Evolutionary conservation across 2,113 vertebrate genomes (phyloP).

Genomic region (Sigmodon hispidus): DNA sequence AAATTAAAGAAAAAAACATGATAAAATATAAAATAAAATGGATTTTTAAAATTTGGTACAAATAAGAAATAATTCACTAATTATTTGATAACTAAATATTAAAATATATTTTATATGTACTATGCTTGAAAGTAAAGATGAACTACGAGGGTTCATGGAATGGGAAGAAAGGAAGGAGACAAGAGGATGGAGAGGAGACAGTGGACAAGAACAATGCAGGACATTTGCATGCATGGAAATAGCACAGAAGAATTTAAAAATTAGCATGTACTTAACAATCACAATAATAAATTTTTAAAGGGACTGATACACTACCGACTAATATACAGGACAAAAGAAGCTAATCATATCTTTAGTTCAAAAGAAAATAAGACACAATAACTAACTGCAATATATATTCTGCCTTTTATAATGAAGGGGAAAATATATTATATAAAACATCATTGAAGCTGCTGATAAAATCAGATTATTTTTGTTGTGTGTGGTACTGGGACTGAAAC

Average conservation of each 20-base stretch:
- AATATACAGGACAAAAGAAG: not conserved
- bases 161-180: not conserved
- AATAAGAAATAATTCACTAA: not conserved
- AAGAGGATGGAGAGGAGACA: not conserved
- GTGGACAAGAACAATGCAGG: not conserved
- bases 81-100: not conserved
- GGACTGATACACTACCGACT: too few relatives aligned
- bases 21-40: not conserved
- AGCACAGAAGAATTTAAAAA: not conserved
- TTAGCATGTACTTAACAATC: not conserved
- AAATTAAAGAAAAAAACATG: too few relatives aligned
- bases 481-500: not conserved
- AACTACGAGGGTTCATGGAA: not conserved
- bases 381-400: not conserved
- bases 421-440: slow-evolving; percentile 12
- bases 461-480: not conserved
- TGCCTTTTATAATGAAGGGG: not conserved
- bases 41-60: slow-evolving; percentile 13
- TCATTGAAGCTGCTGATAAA: not conserved
- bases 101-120: not conserved
- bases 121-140: not conserved
- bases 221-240: not conserved
- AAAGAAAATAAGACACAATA: not conserved
- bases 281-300: not conserved
- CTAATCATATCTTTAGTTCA: not conserved